Evolutionary conservation across 2,113 vertebrate genomes (phyloP).

Genomic region (Burhinus bistriatus): DNA sequence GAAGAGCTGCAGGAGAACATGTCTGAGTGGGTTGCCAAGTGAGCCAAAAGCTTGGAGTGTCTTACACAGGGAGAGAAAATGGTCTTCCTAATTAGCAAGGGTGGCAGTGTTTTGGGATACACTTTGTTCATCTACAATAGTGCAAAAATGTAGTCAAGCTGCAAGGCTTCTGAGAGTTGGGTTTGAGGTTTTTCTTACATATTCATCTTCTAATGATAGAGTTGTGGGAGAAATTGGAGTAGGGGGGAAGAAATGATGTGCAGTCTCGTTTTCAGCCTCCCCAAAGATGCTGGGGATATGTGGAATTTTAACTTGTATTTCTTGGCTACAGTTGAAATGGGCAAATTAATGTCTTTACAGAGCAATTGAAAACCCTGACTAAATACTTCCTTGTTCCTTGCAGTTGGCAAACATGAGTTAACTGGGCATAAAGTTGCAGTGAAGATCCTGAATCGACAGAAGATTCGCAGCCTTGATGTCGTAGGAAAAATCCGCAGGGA

Average conservation of each 20-base stretch:
- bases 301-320: not conserved
- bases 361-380: not conserved
- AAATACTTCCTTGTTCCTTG: not conserved
- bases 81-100: not conserved
- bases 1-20: not conserved
- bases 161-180: not conserved
- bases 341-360: not conserved
- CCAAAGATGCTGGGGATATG: not conserved
- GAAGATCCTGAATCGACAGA: constrained; percentile 98
- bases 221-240: not conserved
- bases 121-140: not conserved
- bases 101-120: not conserved
- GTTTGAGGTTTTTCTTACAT: not conserved
- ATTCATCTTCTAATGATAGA: not conserved
- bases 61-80: not conserved
- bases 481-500: constrained; percentile 97
- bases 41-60: not conserved
- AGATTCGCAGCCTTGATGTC: constrained; percentile 97
- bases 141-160: not conserved
- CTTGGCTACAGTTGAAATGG: not conserved
- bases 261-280: not conserved
- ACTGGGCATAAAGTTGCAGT: constrained; percentile 98
- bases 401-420: constrained; percentile 96
- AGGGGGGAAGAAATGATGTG: not conserved
- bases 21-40: not conserved